Evolutionary conservation across 2,888 invertebrate genomes (phyloP).

Genomic region (Plemyria rubiginata): DNA sequence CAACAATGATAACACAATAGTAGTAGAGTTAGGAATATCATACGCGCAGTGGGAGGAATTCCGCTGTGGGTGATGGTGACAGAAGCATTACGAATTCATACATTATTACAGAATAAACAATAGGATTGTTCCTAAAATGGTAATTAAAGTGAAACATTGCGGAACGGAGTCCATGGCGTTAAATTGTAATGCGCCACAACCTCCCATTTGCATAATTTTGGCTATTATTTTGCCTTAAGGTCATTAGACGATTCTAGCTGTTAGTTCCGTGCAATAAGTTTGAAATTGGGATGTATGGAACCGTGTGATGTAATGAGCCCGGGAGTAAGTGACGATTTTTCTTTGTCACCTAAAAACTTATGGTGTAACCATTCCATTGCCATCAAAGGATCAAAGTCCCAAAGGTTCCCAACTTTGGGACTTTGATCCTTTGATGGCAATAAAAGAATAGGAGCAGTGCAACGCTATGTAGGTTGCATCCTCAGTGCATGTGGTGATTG

Average conservation of each 20-base stretch:
- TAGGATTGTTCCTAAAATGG: slow-evolving; percentile 3
- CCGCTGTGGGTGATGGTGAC: too few species aligned
- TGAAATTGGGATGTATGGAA: slow-evolving; percentile 1
- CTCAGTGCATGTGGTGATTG: too few species aligned
- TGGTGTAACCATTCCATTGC: too few species aligned
- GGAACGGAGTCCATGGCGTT: slow-evolving; percentile 2
- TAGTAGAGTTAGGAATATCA: too few species aligned
- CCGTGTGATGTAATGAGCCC: not conserved
- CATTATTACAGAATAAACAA: slow-evolving; percentile 2
- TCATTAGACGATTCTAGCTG: not conserved
- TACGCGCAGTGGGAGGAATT: too few species aligned
- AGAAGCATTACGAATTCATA: not conserved
- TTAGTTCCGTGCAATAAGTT: slow-evolving; percentile 2
- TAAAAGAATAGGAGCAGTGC: too few species aligned
- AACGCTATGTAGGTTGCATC: too few species aligned
- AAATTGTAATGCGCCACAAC: slow-evolving; percentile 1
- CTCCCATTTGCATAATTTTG: slow-evolving; percentile 9
- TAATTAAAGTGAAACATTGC: slow-evolving; percentile 19
- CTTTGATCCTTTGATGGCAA: too few species aligned
- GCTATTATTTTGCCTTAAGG: slow-evolving; percentile 4
- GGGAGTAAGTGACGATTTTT: not conserved
- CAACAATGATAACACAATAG: too few species aligned
- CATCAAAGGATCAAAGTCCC: too few species aligned
- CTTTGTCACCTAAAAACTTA: not conserved
- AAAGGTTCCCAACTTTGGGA: too few species aligned